These are phyloP conservation scores for Tridacna crocea DNA, from an alignment of 2,888 invertebrate species.

Conservation along the genomic window DNA sequence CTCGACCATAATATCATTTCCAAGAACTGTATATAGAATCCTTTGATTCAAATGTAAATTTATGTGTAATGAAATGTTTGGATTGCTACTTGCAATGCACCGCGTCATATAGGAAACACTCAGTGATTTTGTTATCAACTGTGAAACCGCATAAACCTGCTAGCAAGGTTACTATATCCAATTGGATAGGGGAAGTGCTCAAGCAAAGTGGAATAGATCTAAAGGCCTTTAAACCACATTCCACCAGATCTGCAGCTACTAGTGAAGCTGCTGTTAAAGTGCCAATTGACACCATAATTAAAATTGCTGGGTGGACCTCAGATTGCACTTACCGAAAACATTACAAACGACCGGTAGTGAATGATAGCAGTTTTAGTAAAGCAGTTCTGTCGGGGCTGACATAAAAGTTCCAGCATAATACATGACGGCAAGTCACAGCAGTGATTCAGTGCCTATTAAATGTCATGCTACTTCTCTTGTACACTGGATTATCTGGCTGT, in stretches of 20 bases:
- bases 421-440: neutral
- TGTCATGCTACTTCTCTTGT: no score
- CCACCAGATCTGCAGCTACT: constrained; percentile 14
- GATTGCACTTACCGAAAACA: constrained; percentile 7
- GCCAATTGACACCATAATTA: constrained; percentile 23
- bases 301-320: constrained; percentile 27
- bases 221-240: neutral
- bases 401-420: neutral
- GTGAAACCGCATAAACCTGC: constrained; percentile 21
- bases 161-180: neutral
- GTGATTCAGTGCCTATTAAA: no score
- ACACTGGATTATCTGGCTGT: no score
- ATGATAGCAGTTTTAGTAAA: neutral
- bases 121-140: neutral
- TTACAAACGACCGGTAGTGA: constrained; percentile 9
- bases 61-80: constrained; percentile 12
- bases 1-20: constrained; percentile 1
- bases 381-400: neutral
- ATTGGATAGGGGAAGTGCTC: constrained; percentile 3
- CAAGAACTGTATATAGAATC: neutral
- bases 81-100: constrained; percentile 1
- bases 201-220: neutral
- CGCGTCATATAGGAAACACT: neutral
- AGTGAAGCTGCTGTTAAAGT: constrained; percentile 17
- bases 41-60: neutral